phyloP scores from a whole-genome alignment of 2,888 invertebrate genomes.

The Microdon myrmicae region DNA sequence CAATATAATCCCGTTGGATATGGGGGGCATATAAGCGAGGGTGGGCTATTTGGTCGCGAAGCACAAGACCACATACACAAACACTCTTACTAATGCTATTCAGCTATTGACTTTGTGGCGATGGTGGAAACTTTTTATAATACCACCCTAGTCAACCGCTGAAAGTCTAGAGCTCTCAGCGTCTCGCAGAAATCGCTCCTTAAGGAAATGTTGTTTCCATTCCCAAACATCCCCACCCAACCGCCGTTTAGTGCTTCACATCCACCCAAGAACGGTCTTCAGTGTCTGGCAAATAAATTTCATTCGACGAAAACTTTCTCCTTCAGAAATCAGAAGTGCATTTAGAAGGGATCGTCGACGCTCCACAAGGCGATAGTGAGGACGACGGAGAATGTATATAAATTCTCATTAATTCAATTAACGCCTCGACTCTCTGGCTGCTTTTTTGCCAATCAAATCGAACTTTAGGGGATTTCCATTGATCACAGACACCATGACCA shows the following conservation, averaged over 20 bases:
- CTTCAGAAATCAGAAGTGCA: constrained; percentile 48
- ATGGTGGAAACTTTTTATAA: constrained; percentile 40
- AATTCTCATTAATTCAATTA: constrained; percentile 53
- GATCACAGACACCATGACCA: constrained; percentile 13
- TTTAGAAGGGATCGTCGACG: constrained; percentile 10
- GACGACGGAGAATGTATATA: constrained; percentile 36
- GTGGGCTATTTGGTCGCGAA: too few species aligned
- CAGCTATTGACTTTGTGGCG: constrained; percentile 33
- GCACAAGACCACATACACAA: constrained; percentile 42
- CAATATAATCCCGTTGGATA: constrained; percentile 35
- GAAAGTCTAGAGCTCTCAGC: constrained; percentile 14
- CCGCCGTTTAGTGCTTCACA: constrained; percentile 7
- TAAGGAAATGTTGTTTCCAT: constrained; percentile 14
- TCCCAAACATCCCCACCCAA: too few species aligned
- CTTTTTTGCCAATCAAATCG: constrained; percentile 22
- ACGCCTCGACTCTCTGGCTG: constrained; percentile 25
- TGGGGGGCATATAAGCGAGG: constrained; percentile 3
- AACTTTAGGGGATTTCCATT: constrained; percentile 39
- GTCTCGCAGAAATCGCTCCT: constrained; percentile 45
- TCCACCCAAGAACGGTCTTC: constrained; percentile 42
- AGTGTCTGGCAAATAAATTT: constrained; percentile 51
- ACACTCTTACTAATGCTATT: constrained; percentile 41
- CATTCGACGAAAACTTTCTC: constrained; percentile 45
- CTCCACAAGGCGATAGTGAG: constrained; percentile 11
- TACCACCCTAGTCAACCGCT: constrained; percentile 3